Conservation (phyloP, 2,113 vertebrate genomes). For the Thinocorus orbignyianus region DNA sequence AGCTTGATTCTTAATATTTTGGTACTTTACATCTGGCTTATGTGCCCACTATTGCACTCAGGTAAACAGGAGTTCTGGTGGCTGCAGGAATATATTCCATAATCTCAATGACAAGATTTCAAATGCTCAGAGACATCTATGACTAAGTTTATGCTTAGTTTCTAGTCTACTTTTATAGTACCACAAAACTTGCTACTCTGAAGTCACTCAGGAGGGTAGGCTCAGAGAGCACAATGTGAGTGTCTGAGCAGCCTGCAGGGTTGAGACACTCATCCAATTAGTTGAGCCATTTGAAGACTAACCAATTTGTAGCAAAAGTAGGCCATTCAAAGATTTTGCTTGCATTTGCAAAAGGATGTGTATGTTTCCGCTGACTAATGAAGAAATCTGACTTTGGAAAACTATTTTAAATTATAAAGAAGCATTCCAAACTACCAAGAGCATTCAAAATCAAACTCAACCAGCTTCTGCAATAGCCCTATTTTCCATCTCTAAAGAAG, state of each 20-base stretch:
- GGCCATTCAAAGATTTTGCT: not conserved
- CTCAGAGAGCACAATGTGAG: not conserved
- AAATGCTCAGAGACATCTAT: not conserved
- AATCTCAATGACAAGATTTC: not conserved
- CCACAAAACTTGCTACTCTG: not conserved
- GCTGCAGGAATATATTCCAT: not conserved
- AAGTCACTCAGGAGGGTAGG: not conserved
- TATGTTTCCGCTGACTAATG: conserved; percentile 53
- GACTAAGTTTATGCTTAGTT: not conserved
- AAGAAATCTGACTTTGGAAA: conserved; percentile 24
- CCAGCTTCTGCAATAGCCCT: not conserved
- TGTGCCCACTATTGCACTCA: not conserved
- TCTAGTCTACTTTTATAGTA: not conserved
- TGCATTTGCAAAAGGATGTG: not conserved
- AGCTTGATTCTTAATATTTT: not conserved
- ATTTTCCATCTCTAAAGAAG: conserved; percentile 11
- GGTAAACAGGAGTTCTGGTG: not conserved
- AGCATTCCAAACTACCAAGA: conserved; percentile 7
- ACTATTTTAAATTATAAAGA: conserved; percentile 32
- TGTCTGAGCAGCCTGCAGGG: not conserved
- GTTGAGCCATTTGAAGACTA: not conserved
- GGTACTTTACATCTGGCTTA: not conserved
- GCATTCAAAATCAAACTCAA: not conserved
- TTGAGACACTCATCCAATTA: not conserved
- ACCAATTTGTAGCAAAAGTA: conserved; percentile 6